These are phyloP conservation scores for Ctenochaetus hawaiiensis DNA, from an alignment of 2,797 vertebrate species.

Conservation along the genomic window DNA sequence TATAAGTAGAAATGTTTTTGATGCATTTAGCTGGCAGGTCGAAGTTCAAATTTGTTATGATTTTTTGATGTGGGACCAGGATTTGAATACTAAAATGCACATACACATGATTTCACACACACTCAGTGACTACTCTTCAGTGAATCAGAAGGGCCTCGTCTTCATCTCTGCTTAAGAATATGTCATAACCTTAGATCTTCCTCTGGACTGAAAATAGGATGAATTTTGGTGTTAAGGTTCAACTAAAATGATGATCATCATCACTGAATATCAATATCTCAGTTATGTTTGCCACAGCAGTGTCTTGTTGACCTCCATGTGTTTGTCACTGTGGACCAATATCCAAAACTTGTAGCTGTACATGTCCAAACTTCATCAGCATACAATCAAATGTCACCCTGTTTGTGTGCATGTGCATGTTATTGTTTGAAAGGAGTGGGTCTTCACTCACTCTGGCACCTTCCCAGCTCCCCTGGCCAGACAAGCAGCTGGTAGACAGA, in stretches of 20 bases:
- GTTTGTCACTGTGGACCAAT: background rate
- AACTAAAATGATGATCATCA: background rate
- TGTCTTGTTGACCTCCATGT: background rate
- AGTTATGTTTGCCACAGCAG: background rate
- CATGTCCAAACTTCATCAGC: background rate
- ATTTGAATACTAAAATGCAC: constrained; percentile 50
- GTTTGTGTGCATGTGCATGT: constrained; percentile 27
- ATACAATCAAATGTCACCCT: constrained; percentile 17
- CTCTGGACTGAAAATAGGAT: background rate
- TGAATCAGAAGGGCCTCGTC: background rate
- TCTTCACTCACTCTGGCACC: constrained; percentile 67
- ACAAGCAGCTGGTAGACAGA: constrained; percentile 77
- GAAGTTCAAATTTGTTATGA: constrained; percentile 46
- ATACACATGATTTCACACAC: constrained; percentile 8
- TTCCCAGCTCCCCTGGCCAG: constrained; percentile 69
- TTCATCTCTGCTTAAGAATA: background rate
- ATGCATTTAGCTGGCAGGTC: constrained; percentile 46
- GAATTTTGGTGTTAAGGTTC: background rate
- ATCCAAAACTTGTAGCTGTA: background rate
- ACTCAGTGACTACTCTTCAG: background rate
- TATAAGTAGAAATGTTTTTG: constrained; percentile 61
- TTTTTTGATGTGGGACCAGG: constrained; percentile 30
- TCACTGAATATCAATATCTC: background rate
- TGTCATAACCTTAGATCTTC: constrained; percentile 25
- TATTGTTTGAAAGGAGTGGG: constrained; percentile 46